Conservation (phyloP, 2,797 vertebrate species). For the Cossypha dichroa region DNA sequence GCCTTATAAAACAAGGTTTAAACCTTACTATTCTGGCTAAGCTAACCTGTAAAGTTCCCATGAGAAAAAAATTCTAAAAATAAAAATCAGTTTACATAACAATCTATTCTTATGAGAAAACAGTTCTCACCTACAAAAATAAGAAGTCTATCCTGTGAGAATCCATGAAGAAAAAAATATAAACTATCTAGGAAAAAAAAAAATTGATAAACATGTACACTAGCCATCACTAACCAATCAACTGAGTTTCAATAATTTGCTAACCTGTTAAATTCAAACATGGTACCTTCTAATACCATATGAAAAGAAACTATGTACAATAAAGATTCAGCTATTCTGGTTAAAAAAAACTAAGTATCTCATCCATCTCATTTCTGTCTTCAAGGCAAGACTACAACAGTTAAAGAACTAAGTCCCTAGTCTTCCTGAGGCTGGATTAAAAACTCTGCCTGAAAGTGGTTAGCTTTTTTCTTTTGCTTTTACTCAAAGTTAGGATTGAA, state of each 20-base stretch:
- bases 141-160: background rate
- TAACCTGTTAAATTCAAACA: background rate
- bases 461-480: no score
- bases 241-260: background rate
- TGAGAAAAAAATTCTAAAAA: background rate
- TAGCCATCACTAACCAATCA: background rate
- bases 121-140: background rate
- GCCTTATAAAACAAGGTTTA: background rate
- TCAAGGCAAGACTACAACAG: background rate
- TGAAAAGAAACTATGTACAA: background rate
- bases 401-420: background rate
- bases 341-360: background rate
- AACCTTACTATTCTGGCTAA: background rate
- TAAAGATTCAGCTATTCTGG: background rate
- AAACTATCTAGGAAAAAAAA: background rate
- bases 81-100: background rate
- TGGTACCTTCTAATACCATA: background rate
- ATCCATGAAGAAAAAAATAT: background rate
- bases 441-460: no score
- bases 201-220: background rate
- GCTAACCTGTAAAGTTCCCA: background rate
- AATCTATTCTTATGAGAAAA: background rate
- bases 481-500: no score
- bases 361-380: background rate
- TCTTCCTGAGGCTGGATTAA: no score